Conservation (phyloP, 2,113 vertebrate species). For the Bagarius yarrelli region DNA sequence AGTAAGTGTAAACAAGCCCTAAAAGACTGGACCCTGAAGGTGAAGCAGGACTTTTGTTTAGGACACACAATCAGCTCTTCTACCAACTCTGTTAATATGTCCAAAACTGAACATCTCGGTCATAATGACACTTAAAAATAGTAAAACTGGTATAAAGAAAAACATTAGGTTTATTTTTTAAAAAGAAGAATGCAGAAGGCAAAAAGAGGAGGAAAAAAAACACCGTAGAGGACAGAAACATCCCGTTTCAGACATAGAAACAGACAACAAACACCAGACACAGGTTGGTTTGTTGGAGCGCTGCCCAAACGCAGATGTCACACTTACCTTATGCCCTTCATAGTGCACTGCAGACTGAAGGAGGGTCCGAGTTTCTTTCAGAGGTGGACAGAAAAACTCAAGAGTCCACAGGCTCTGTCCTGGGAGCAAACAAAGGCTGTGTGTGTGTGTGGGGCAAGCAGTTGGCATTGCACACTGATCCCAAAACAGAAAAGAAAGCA, state of each 20-base stretch:
- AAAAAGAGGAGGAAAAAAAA: slow-evolving; percentile 49
- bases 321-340: slow-evolving; percentile 78
- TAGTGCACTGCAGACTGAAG: slow-evolving; percentile 53
- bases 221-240: slow-evolving; percentile 50
- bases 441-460: slow-evolving; percentile 65
- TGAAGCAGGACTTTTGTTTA: slow-evolving; percentile 33
- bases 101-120: slow-evolving; percentile 46
- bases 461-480: slow-evolving; percentile 67
- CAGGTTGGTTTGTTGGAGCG: slow-evolving; percentile 11
- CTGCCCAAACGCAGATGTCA: slow-evolving; percentile 42
- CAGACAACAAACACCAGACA: slow-evolving; percentile 6
- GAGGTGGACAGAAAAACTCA: slow-evolving; percentile 62
- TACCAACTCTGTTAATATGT: not conserved
- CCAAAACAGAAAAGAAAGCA: slow-evolving; percentile 56
- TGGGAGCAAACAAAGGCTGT: slow-evolving; percentile 75
- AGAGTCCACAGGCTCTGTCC: slow-evolving; percentile 65
- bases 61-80: not conserved
- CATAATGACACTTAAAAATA: too few relatives aligned
- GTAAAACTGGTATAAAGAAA: slow-evolving; percentile 1
- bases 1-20: slow-evolving; percentile 56
- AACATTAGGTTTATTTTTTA: not conserved
- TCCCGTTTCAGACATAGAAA: slow-evolving; percentile 54
- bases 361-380: slow-evolving; percentile 58
- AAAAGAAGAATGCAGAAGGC: slow-evolving; percentile 60
- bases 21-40: slow-evolving; percentile 41